phyloP scores from a whole-genome alignment of 2,113 vertebrate species.

The Pelodiscus sinensis region DNA sequence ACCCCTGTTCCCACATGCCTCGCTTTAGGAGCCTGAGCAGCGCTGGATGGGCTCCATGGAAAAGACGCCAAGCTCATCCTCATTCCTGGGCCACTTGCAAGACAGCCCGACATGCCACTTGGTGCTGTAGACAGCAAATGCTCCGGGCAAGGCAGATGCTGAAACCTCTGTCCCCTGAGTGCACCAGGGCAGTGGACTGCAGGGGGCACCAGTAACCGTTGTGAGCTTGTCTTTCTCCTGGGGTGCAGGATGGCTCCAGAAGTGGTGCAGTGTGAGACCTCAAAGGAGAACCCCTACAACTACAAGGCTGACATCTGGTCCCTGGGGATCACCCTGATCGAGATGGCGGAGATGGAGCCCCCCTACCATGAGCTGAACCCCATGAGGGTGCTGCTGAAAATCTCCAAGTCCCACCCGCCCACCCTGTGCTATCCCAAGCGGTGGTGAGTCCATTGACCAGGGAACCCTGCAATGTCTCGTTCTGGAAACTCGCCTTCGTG shows the following conservation, averaged over 20 bases:
- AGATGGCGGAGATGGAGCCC: conserved; percentile 80
- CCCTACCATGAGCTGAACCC: conserved; percentile 81
- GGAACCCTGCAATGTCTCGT: background rate
- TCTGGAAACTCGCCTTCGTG: background rate
- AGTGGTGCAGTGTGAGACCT: conserved; percentile 79
- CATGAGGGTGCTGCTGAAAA: conserved; percentile 78
- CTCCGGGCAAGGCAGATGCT: background rate
- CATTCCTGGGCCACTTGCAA: background rate
- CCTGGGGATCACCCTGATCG: conserved; percentile 80
- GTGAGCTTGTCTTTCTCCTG: background rate
- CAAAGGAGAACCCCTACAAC: conserved; percentile 77
- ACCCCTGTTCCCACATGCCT: background rate
- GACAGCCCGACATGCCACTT: background rate
- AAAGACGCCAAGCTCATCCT: background rate
- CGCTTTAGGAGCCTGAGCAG: background rate
- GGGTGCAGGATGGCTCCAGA: conserved; percentile 78
- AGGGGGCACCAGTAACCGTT: too few relatives aligned
- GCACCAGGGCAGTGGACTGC: background rate
- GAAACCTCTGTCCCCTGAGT: background rate
- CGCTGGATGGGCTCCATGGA: background rate
- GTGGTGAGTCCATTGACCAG: conserved; percentile 61
- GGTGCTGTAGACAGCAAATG: accelerated
- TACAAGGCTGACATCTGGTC: conserved; percentile 82
- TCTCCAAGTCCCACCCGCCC: conserved; percentile 75
- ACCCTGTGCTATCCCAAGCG: conserved; percentile 61